Percentiles rank a stretch among this genome's conserved stretches.
Conservation (phyloP, 2,797 vertebrate species). For the Denticeps clupeoides region DNA sequence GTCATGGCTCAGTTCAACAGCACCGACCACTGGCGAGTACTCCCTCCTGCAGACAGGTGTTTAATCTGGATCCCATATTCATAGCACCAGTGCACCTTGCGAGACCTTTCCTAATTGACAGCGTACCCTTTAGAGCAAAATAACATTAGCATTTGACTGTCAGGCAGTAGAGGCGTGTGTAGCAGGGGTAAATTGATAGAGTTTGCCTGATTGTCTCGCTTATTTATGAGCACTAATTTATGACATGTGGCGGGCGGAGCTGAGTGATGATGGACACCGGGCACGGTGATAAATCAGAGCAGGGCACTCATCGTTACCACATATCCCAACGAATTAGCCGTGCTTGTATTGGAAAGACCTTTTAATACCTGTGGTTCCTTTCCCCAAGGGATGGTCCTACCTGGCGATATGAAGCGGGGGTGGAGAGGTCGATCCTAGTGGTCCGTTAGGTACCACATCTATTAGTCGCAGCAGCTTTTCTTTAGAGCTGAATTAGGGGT, state of each 20-base stretch:
- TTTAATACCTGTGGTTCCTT: constrained; percentile 91
- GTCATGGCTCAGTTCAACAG: too few species aligned
- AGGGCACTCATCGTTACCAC: constrained; percentile 79
- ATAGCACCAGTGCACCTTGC: constrained; percentile 38
- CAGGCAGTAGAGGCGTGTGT: constrained; percentile 62
- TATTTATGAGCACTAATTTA: constrained; percentile 99
- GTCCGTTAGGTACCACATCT: constrained; percentile 16
- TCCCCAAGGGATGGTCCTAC: constrained; percentile 67
- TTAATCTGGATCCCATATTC: constrained; percentile 57
- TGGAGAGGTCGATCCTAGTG: constrained; percentile 12
- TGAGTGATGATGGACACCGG: constrained; percentile 79
- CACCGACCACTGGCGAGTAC: background rate
- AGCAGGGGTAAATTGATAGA: constrained; percentile 83
- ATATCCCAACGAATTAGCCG: constrained; percentile 94
- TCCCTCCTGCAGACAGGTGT: constrained; percentile 49
- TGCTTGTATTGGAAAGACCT: constrained; percentile 92
- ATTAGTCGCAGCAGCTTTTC: too few species aligned
- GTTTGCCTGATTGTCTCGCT: constrained; percentile 91
- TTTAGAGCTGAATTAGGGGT: too few species aligned
- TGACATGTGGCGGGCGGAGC: constrained; percentile 79
- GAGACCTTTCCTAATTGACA: constrained; percentile 52
- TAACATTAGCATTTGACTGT: constrained; percentile 71
- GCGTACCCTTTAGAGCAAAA: constrained; percentile 72
- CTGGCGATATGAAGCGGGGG: constrained; percentile 4
- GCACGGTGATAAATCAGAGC: constrained; percentile 87